Conservation (phyloP, 2,888 invertebrate species). For the Aspidiotus rigidus region DNA sequence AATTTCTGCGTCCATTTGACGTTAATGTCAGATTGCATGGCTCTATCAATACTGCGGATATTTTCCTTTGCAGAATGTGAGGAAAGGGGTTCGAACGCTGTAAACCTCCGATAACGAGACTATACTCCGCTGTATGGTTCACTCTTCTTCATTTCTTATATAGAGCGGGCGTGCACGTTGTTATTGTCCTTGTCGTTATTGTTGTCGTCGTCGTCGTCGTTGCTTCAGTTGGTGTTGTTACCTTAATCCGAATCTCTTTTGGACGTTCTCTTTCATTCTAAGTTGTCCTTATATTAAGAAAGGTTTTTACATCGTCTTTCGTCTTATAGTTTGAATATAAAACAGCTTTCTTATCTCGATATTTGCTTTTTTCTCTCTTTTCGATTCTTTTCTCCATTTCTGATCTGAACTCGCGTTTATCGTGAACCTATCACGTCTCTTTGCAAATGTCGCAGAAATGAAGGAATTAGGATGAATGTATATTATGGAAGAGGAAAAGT, state of each 20-base stretch:
- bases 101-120: slow-evolving; percentile 33
- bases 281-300: slow-evolving; percentile 32
- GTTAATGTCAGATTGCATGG: slow-evolving; percentile 35
- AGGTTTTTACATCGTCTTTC: slow-evolving; percentile 31
- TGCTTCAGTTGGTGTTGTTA: slow-evolving; percentile 15
- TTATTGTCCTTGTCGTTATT: slow-evolving; percentile 1
- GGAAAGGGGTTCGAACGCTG: slow-evolving; percentile 23
- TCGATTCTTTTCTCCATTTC: not conserved
- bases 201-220: slow-evolving; percentile 11
- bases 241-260: slow-evolving; percentile 30
- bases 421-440: not conserved
- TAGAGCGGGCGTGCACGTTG: slow-evolving; percentile 11
- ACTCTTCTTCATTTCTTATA: slow-evolving; percentile 32
- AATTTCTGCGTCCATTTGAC: slow-evolving; percentile 34
- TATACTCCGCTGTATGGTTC: slow-evolving; percentile 28
- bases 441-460: too few species aligned
- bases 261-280: slow-evolving; percentile 31
- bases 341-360: slow-evolving; percentile 24
- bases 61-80: slow-evolving; percentile 13
- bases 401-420: not conserved
- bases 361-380: slow-evolving; percentile 8
- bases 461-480: too few species aligned
- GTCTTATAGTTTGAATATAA: slow-evolving; percentile 32
- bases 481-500: too few species aligned
- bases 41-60: slow-evolving; percentile 32